Evolutionary conservation across 2,888 invertebrate species (phyloP).

Genomic region (Drosophila mulleri): DNA sequence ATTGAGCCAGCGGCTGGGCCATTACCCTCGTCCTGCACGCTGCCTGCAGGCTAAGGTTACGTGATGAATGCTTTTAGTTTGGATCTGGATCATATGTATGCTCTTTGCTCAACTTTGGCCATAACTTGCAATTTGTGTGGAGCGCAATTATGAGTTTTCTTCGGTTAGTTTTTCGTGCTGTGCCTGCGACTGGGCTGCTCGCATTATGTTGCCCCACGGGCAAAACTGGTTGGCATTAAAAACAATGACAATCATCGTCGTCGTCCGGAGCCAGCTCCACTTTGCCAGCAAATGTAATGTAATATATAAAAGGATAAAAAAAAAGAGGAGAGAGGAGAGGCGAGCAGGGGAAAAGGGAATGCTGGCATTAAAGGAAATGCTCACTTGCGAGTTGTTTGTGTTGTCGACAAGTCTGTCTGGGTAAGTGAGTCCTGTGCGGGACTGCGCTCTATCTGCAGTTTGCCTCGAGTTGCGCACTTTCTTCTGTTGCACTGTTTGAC

Average conservation of each 20-base stretch:
- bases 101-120: slow-evolving; percentile 58
- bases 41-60: slow-evolving; percentile 32
- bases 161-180: slow-evolving; percentile 50
- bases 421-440: slow-evolving; percentile 25
- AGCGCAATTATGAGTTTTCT: slow-evolving; percentile 77
- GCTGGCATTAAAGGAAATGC: slow-evolving; percentile 77
- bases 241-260: slow-evolving; percentile 63
- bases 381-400: slow-evolving; percentile 79
- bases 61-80: slow-evolving; percentile 58
- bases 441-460: slow-evolving; percentile 68
- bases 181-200: slow-evolving; percentile 33
- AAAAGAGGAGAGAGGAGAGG: neutral
- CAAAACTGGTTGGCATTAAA: slow-evolving; percentile 63
- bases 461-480: slow-evolving; percentile 78
- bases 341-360: slow-evolving; percentile 55
- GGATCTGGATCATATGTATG: slow-evolving; percentile 38
- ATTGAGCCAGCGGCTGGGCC: slow-evolving; percentile 25
- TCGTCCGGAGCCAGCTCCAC: slow-evolving; percentile 39
- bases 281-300: slow-evolving; percentile 73
- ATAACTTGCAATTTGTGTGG: slow-evolving; percentile 80
- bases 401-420: slow-evolving; percentile 57
- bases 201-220: slow-evolving; percentile 56
- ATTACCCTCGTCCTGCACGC: neutral
- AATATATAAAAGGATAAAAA: slow-evolving; percentile 66
- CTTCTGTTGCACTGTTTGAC: slow-evolving; percentile 80